A percentile compares a stretch with the other conserved stretches of the same genome.
Conservation (phyloP, 2,797 vertebrate species). For the Pangasius krempfi region DNA sequence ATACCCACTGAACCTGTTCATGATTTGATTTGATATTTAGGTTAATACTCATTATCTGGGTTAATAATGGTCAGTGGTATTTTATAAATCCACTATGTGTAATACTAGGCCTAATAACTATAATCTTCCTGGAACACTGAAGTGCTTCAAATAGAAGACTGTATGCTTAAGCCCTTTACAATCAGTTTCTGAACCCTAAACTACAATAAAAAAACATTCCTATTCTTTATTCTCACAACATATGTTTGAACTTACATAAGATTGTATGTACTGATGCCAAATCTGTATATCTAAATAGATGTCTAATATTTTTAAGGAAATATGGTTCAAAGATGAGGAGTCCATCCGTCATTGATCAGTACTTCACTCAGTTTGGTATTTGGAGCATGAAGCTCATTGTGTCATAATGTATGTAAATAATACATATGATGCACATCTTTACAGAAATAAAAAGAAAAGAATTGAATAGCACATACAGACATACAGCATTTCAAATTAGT, state of each 20-base stretch:
- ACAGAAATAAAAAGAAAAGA: background rate
- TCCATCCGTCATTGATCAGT: background rate
- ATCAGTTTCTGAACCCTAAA: background rate
- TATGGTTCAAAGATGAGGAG: background rate
- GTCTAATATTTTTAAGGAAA: background rate
- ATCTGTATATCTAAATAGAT: background rate
- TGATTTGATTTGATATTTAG: slow-evolving; percentile 20
- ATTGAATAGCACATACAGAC: background rate
- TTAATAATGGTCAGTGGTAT: slow-evolving; percentile 25
- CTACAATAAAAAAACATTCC: background rate
- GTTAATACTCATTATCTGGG: slow-evolving; percentile 28
- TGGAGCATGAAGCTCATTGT: background rate
- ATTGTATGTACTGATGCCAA: background rate
- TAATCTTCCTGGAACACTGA: slow-evolving; percentile 8
- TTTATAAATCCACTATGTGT: slow-evolving; percentile 19
- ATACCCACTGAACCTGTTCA: background rate
- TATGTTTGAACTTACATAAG: background rate
- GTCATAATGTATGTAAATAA: background rate
- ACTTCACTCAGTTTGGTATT: background rate
- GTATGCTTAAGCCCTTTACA: background rate
- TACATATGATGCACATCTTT: background rate
- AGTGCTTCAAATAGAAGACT: background rate
- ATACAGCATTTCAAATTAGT: background rate
- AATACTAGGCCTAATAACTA: background rate
- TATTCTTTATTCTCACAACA: background rate